phyloP scores from a whole-genome alignment of 1,140 invertebrate genomes.

The Contarinia nasturtii region DNA sequence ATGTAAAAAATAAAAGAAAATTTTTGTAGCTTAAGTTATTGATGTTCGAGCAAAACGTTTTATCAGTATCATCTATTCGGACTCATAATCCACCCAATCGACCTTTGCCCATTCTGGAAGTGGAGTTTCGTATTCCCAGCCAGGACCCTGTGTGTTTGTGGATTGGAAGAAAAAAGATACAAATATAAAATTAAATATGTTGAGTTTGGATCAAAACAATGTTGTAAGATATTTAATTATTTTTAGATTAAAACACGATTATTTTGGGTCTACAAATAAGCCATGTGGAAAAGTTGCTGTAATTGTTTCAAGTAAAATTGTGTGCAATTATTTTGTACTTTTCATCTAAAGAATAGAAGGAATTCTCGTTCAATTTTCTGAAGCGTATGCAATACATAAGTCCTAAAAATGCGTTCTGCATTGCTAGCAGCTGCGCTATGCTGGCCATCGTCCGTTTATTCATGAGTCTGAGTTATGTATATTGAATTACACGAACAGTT shows the following conservation, averaged over 20 bases:
- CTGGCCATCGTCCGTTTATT: too few species aligned
- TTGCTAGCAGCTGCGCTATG: too few species aligned
- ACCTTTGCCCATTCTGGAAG: constrained; percentile 71
- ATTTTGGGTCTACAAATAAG: background rate
- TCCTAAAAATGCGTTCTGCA: too few species aligned
- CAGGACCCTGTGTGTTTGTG: constrained; percentile 48
- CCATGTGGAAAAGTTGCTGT: background rate
- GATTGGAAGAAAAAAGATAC: background rate
- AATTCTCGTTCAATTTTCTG: too few species aligned
- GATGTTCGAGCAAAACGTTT: background rate
- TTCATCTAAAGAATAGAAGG: background rate
- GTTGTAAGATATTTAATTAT: background rate
- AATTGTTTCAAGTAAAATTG: background rate
- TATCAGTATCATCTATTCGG: constrained; percentile 1
- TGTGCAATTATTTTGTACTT: background rate
- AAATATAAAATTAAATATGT: background rate
- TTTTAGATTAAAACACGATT: background rate
- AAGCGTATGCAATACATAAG: too few species aligned
- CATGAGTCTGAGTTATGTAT: too few species aligned
- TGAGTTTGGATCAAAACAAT: background rate
- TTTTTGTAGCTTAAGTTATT: too few species aligned
- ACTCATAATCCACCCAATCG: constrained; percentile 50
- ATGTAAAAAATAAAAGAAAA: too few species aligned
- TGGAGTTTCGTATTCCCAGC: constrained; percentile 76
- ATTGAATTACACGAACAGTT: too few species aligned